Evolutionary conservation across 2,113 vertebrate species (phyloP).

Genomic region (Corydoras sp.): DNA sequence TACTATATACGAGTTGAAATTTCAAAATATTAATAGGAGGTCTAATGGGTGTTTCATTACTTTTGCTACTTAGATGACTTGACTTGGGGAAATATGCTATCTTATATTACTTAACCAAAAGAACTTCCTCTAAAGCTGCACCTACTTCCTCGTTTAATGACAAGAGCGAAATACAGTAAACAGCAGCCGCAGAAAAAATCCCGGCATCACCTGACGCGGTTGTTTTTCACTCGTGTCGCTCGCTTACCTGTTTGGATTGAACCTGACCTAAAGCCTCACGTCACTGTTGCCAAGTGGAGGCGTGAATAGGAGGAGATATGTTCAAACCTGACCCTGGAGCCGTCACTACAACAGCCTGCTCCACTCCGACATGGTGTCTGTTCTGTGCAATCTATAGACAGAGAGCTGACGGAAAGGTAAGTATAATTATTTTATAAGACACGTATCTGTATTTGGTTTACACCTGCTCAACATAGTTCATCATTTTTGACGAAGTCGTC

Average conservation of each 20-base stretch:
- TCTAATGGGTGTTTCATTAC: too few relatives aligned
- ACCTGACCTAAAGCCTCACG: neutral
- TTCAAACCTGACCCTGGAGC: neutral
- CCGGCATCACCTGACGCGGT: neutral
- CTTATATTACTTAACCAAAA: neutral
- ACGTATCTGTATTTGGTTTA: too few relatives aligned
- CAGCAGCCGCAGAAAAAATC: neutral
- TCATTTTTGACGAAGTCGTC: too few relatives aligned
- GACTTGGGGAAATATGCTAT: neutral
- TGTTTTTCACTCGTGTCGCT: neutral
- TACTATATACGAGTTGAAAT: too few relatives aligned
- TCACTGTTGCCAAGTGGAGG: neutral
- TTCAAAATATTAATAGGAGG: too few relatives aligned
- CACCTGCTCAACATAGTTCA: too few relatives aligned
- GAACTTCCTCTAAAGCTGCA: neutral
- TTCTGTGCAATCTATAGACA: neutral
- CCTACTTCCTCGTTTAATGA: conserved; percentile 11
- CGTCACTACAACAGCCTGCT: neutral
- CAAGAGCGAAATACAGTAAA: neutral
- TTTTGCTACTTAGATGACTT: too few relatives aligned
- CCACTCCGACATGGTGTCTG: neutral
- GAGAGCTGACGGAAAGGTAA: conserved; percentile 13
- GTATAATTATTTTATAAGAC: neutral
- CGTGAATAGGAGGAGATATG: neutral
- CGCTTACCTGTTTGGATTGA: neutral